These are phyloP conservation scores for Busseola fusca DNA, from an alignment of 2,888 invertebrate species.

Conservation along the genomic window DNA sequence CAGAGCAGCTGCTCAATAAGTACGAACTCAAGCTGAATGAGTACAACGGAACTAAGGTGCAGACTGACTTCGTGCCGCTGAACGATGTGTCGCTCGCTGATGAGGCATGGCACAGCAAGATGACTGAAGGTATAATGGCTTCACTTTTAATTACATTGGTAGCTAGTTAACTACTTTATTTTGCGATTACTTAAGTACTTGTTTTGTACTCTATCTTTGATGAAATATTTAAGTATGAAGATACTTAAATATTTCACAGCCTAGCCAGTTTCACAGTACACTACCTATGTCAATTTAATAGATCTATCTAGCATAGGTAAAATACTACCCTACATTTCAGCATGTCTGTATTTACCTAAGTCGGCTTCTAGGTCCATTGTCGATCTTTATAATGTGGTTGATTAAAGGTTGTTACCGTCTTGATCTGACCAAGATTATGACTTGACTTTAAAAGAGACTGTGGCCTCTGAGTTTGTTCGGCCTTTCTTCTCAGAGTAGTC, in stretches of 20 bases:
- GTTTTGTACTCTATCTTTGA: neutral
- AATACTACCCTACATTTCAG: neutral
- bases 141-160: too few species aligned
- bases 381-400: neutral
- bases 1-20: conserved; percentile 88
- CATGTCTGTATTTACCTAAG: too few species aligned
- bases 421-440: too few species aligned
- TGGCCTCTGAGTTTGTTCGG: too few species aligned
- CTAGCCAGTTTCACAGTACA: neutral
- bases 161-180: neutral
- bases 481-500: too few species aligned
- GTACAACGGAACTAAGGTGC: conserved; percentile 78
- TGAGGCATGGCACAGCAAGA: conserved; percentile 87
- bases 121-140: conserved; percentile 78
- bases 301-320: neutral
- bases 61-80: conserved; percentile 80
- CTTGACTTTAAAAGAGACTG: too few species aligned
- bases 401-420: too few species aligned
- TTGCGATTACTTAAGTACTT: neutral
- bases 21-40: conserved; percentile 89
- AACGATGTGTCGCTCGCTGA: conserved; percentile 84
- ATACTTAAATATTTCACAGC: neutral
- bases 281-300: neutral
- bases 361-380: neutral
- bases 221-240: neutral